These are phyloP conservation scores for Herpailurus yagouaroundi DNA, from an alignment of 2,113 vertebrate species.

Conservation along the genomic window DNA sequence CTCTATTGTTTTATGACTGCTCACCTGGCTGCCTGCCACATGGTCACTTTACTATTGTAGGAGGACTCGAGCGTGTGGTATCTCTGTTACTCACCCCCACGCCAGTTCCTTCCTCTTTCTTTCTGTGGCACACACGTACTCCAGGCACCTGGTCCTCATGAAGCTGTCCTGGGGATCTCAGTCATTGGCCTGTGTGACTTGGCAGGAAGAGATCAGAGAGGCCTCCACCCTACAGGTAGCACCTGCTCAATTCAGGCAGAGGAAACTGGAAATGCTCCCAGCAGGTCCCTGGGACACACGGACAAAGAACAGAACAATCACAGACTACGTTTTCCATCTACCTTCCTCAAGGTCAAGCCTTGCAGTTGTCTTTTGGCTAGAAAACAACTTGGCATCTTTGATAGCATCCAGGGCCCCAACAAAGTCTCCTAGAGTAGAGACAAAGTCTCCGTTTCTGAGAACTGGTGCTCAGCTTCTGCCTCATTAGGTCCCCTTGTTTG, in stretches of 20 bases:
- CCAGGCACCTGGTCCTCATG: not conserved
- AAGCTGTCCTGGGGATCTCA: not conserved
- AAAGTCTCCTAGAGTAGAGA: not conserved
- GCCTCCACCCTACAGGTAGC: not conserved
- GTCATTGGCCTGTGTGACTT: not conserved
- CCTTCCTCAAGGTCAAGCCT: not conserved
- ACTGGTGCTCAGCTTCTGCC: not conserved
- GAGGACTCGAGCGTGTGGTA: not conserved
- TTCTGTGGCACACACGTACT: not conserved
- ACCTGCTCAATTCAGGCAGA: not conserved
- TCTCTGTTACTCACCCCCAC: not conserved
- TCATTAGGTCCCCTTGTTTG: not conserved
- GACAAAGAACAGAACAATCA: not conserved
- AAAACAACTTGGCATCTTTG: not conserved
- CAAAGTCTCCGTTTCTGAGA: not conserved
- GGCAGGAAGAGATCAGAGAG: not conserved
- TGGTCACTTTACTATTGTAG: not conserved
- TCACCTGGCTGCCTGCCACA: not conserved
- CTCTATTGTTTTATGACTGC: not conserved
- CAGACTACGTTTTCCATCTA: not conserved
- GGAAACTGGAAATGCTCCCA: not conserved
- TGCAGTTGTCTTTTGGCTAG: not conserved
- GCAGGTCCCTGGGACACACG: not conserved
- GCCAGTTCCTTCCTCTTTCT: not conserved
- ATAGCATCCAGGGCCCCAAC: no score